Base-by-base conservation (phyloP, 1,140 invertebrate species). In the Drosophila parabipectinata region DNA sequence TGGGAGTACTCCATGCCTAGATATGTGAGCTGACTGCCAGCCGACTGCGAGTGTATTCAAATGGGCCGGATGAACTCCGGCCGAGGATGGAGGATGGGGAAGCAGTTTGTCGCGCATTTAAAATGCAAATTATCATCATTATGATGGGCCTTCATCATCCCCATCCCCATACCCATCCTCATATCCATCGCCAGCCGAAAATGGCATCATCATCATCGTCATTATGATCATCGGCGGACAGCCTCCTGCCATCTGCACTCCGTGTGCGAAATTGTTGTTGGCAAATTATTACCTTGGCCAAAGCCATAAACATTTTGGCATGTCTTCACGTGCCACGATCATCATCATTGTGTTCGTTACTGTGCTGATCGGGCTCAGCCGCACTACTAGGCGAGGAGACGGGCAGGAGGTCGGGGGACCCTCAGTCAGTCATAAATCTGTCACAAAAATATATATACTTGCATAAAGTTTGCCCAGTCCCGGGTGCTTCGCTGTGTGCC, bases 61-160 rank as follows among this genome's bases (percentile, higher is more conserved):
- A 88, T 87, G 79, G 21, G 21, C 21, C 21, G 21, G 21, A 21
- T 21, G 21, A 21, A 21, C 21, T 21, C 21, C 21, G 21, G 21
- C 21, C 1, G 21, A 21, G 21, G 21, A 21, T 21, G 21, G 21
- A 21, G 21, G 21, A 21, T 21, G 21, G 21, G 21, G 21, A 21
- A 14, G 77, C 82, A 79, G 66, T 69, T 81, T 85, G 81, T 87
- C 62, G 83, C 79, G 84, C 83, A 88, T 88, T 88, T 89, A 89
- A 88, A 88, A 88, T 88, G 84, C 83, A 88, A 88, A 87, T 87
- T 83, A 87, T 87, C 83, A 79, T 87, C 82, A 87, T 87, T 82
- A 87, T 88, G 75, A 84, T 84, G 66, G 80, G 59, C 80, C 71
- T 78, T 83, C 79, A 77, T 73, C 69, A 67, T 74, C 56, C 60